A percentile compares a stretch with the other conserved stretches of the same genome.
These are phyloP conservation scores for Silurus meridionalis DNA, from an alignment of 2,113 vertebrate genomes.

Conservation along the genomic window DNA sequence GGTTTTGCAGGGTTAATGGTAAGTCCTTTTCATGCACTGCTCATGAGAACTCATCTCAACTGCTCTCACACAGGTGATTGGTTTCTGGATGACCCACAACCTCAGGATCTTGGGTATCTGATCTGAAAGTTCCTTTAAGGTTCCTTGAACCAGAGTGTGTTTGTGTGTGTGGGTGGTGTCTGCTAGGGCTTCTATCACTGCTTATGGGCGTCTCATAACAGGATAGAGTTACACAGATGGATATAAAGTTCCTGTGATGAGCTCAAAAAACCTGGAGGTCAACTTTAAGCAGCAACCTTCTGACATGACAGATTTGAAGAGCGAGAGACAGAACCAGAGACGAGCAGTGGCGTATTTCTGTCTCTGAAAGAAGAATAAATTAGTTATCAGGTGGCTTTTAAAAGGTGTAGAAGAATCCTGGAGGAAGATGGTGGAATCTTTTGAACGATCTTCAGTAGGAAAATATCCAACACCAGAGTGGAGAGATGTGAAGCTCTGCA, in stretches of 20 bases:
- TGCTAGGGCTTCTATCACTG: neutral
- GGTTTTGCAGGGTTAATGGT: slow-evolving; percentile 84
- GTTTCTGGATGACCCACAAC: slow-evolving; percentile 51
- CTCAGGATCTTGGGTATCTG: neutral
- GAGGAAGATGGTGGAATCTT: neutral
- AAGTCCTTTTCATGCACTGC: slow-evolving; percentile 52
- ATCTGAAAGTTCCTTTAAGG: neutral
- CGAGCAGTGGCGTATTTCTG: neutral
- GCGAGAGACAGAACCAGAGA: neutral
- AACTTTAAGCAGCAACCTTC: slow-evolving; percentile 50
- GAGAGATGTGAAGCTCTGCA: neutral
- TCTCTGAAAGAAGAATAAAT: neutral
- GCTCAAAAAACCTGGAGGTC: slow-evolving; percentile 51
- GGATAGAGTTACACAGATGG: slow-evolving; percentile 47
- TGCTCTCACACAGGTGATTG: neutral
- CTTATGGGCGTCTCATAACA: neutral
- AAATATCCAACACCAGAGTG: neutral
- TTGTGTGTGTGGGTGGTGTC: neutral
- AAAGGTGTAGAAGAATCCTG: neutral
- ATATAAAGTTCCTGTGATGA: slow-evolving; percentile 42
- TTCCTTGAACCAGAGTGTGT: neutral
- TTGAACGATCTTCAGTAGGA: neutral
- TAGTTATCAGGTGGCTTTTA: neutral
- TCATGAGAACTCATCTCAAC: neutral
- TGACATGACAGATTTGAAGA: slow-evolving; percentile 38